Evolutionary conservation across 2,113 vertebrate genomes (phyloP).

Genomic region (Clupea harengus): DNA sequence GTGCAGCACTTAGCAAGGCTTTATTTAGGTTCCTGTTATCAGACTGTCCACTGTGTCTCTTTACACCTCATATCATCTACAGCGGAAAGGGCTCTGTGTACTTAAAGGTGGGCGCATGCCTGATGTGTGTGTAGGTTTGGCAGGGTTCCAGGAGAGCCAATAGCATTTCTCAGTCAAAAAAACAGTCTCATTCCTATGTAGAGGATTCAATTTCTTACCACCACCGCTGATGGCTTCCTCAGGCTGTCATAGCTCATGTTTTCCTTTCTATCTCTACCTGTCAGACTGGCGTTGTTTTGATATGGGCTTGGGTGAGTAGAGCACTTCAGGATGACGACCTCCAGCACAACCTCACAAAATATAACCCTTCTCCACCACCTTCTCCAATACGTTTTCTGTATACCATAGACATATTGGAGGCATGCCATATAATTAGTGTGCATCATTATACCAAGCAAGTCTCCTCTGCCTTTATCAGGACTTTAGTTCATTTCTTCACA

Average conservation of each 20-base stretch:
- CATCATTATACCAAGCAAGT: neutral
- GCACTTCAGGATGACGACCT: neutral
- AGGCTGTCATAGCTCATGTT: neutral
- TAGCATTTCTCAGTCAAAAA: neutral
- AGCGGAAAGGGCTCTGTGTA: neutral
- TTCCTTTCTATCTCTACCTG: neutral
- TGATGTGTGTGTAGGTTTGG: neutral
- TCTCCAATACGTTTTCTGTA: neutral
- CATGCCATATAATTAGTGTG: neutral
- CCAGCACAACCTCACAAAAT: neutral
- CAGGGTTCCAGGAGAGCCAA: neutral
- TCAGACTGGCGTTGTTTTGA: neutral
- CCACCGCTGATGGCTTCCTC: neutral
- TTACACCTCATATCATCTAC: conserved; percentile 4
- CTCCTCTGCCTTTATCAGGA: neutral
- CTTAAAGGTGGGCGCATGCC: neutral
- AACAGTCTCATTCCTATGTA: neutral
- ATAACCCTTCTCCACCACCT: neutral
- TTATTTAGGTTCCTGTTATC: conserved; percentile 10
- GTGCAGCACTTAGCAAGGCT: neutral
- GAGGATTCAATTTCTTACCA: neutral
- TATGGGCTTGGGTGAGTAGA: neutral
- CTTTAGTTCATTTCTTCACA: neutral
- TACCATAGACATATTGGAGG: neutral
- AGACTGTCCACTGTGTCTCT: neutral